Percentiles rank a stretch among this genome's conserved stretches.
Conservation (phyloP, 2,113 vertebrate genomes). For the Vombatus ursinus region DNA sequence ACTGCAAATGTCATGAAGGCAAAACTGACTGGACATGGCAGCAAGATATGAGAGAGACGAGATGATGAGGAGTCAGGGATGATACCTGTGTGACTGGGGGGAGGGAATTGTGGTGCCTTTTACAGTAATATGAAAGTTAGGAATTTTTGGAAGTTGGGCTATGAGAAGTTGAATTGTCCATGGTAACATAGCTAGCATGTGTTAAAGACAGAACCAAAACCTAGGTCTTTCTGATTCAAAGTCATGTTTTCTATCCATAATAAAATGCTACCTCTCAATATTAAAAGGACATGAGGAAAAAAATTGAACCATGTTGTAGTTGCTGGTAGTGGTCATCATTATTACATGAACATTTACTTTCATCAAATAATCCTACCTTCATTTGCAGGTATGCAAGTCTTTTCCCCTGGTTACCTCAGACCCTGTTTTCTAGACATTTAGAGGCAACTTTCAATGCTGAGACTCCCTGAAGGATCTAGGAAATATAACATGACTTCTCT, state of each 20-base stretch:
- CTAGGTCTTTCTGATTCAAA: neutral
- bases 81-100: neutral
- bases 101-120: neutral
- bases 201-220: neutral
- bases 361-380: neutral
- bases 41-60: too few species aligned
- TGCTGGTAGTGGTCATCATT: neutral
- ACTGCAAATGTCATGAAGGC: neutral
- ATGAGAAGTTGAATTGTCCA: too few species aligned
- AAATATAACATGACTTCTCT: slow-evolving; percentile 8
- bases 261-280: neutral
- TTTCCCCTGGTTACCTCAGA: slow-evolving; percentile 12
- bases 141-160: too few species aligned
- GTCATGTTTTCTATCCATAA: neutral
- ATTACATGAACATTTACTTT: neutral
- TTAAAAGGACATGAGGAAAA: slow-evolving; percentile 56
- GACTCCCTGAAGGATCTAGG: slow-evolving; percentile 6
- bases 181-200: neutral
- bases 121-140: neutral
- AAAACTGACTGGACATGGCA: neutral
- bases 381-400: neutral
- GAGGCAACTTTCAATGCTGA: neutral
- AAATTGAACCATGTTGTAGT: neutral
- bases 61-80: neutral
- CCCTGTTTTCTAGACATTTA: neutral